phyloP scores from a whole-genome alignment of 2,113 vertebrate species.

The Crotalus helleri region DNA sequence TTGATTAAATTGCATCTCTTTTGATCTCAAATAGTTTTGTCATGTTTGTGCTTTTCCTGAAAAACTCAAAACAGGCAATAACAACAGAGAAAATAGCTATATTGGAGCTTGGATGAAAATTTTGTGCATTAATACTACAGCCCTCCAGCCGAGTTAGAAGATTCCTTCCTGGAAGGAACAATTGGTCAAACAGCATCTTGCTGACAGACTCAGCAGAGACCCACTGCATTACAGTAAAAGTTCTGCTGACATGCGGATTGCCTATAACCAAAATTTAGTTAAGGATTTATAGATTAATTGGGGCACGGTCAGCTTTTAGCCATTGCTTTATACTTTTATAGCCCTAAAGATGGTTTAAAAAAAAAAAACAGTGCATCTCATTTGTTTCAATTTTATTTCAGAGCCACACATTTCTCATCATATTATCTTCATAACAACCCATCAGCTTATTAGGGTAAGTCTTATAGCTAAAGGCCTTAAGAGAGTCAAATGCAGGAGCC shows the following conservation, averaged over 20 bases:
- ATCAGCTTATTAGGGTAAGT: background rate
- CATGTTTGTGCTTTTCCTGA: conserved; percentile 1
- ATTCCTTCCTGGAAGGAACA: background rate
- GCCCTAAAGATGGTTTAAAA: background rate
- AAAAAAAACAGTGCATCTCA: background rate
- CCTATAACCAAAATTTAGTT: background rate
- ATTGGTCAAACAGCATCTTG: background rate
- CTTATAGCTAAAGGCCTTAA: background rate
- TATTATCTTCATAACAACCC: background rate
- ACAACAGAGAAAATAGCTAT: background rate
- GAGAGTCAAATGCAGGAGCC: background rate
- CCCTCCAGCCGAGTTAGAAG: background rate
- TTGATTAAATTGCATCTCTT: conserved; percentile 14
- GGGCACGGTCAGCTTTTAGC: background rate
- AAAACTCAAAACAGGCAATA: conserved; percentile 6
- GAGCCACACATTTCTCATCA: background rate
- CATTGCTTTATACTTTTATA: background rate
- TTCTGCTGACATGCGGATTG: background rate
- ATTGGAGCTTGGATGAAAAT: background rate
- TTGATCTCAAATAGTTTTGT: conserved; percentile 6
- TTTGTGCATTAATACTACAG: background rate
- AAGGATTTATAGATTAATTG: background rate
- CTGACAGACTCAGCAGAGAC: background rate
- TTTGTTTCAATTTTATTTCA: background rate
- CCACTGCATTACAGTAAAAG: background rate